Evolutionary conservation across 2,888 invertebrate genomes (phyloP).

Genomic region (Pristionchus exspectatus): DNA sequence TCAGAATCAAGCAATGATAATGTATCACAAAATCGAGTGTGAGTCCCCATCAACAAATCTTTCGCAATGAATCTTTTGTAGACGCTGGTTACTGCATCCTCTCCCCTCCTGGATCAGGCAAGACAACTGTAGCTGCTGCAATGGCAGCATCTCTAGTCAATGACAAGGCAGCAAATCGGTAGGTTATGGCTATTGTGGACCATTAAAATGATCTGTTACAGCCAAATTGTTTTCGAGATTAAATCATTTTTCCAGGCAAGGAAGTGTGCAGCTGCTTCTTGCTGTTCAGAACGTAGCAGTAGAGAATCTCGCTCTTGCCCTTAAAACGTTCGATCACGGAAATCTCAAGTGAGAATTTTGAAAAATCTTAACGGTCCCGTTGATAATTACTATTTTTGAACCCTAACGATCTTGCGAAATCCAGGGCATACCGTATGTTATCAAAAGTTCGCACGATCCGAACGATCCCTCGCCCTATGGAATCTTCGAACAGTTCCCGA

Average conservation of each 20-base stretch:
- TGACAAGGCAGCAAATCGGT: slow-evolving; percentile 3
- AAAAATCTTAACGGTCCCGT: neutral
- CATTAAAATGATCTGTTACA: too few species aligned
- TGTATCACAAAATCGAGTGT: slow-evolving; percentile 15
- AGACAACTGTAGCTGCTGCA: slow-evolving; percentile 48
- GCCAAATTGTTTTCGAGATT: neutral
- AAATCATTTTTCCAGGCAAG: neutral
- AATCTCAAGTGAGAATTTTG: neutral
- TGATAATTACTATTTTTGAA: neutral
- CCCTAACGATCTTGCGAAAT: neutral
- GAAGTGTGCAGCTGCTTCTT: slow-evolving; percentile 21
- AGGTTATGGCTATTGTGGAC: neutral
- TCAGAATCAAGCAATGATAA: slow-evolving; percentile 1
- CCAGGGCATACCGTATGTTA: neutral
- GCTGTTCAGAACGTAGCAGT: slow-evolving; percentile 50
- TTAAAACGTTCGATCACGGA: slow-evolving; percentile 29
- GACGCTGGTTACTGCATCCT: slow-evolving; percentile 37
- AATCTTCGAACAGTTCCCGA: slow-evolving; percentile 14
- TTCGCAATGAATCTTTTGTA: neutral
- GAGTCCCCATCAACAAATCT: neutral
- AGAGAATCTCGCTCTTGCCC: slow-evolving; percentile 17
- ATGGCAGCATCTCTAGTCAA: slow-evolving; percentile 39
- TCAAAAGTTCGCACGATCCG: neutral
- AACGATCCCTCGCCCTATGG: slow-evolving; percentile 23
- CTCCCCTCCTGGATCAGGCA: slow-evolving; percentile 47